These are phyloP conservation scores for Potamilus streckersoni DNA, from an alignment of 1,140 invertebrate genomes.

Conservation along the genomic window DNA sequence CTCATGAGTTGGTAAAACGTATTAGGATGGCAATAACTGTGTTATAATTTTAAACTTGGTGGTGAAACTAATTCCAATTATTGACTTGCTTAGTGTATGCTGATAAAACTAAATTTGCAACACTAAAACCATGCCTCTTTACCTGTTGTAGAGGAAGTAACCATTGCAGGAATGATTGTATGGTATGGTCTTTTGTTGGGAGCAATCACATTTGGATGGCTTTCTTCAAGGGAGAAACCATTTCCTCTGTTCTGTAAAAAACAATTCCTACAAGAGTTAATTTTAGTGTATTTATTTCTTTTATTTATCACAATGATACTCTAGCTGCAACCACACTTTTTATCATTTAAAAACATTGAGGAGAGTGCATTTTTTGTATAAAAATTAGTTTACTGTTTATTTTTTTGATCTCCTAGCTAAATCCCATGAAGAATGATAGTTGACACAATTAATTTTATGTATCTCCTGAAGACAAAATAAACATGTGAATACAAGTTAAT, in stretches of 20 bases:
- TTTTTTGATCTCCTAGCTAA: neutral
- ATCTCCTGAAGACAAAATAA: too few species aligned
- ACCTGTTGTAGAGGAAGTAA: conserved; percentile 55
- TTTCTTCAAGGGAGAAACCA: conserved; percentile 53
- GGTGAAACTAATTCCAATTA: neutral
- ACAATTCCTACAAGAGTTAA: neutral
- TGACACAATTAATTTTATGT: too few species aligned
- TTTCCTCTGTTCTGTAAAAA: conserved; percentile 53
- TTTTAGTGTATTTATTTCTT: neutral
- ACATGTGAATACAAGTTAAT: too few species aligned
- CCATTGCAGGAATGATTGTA: conserved; percentile 68
- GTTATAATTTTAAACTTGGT: neutral
- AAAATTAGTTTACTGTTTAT: too few species aligned
- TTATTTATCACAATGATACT: neutral
- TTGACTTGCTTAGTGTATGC: neutral
- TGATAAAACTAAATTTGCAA: neutral
- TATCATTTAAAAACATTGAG: too few species aligned
- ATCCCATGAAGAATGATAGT: neutral
- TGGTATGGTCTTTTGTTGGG: conserved; percentile 63
- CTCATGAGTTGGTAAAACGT: neutral
- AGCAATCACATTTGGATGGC: conserved; percentile 56
- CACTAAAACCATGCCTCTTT: neutral
- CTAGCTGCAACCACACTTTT: neutral
- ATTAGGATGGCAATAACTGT: neutral
- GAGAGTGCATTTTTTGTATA: too few species aligned